Evolutionary conservation across 1,140 invertebrate species (phyloP), one percentile per base, ranked within the genome.

Genomic region (Conus ventricosus): DNA sequence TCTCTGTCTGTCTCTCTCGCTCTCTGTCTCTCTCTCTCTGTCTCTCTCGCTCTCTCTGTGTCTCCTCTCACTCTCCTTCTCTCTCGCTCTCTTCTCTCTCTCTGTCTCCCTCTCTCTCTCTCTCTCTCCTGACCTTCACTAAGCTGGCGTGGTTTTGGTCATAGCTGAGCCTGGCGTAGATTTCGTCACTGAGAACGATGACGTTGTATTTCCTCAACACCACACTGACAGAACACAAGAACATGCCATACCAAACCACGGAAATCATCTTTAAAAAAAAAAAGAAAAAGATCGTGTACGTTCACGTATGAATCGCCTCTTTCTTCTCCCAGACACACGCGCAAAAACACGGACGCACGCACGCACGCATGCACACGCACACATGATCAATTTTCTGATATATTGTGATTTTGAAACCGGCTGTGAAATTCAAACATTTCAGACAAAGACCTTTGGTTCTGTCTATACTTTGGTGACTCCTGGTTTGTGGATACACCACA

Each of bases 161-260:
- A 84, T 91, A 94, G 54, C 91, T 87, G 8, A 95, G 87, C 78
- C 94, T 82, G 20, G 92, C 93, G 89, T 95, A 95, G 80, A 95
- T 95, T 83, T 95, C 95, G 91, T 95, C 95, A 86, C 91, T 91
- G 13, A 95, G 76, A 53, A 95, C 94, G 63, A 94, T 83, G 17
- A 95, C 92, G 15, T 93, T 92, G 88, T 95, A 86, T 88, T 92
- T 90, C 23, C 93, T 87, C 71, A 93, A 94, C 7, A 92, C 89
- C 1, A 92, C 90, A 84, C 94, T 94, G 86, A 53, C 3, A 8
- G 53, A 83, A 83, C 25, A 55, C 15, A 83, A 83, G 0, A 78
- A 39, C 27, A 78, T 10, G 6, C 76, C 39, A 39, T 39, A 39
- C 39, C 39, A 39, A 39, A 39, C 39, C 39, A 39, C 39, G 39